These are phyloP conservation scores for Trematocara macrostoma DNA, from an alignment of 2,113 vertebrate genomes.

Conservation along the genomic window DNA sequence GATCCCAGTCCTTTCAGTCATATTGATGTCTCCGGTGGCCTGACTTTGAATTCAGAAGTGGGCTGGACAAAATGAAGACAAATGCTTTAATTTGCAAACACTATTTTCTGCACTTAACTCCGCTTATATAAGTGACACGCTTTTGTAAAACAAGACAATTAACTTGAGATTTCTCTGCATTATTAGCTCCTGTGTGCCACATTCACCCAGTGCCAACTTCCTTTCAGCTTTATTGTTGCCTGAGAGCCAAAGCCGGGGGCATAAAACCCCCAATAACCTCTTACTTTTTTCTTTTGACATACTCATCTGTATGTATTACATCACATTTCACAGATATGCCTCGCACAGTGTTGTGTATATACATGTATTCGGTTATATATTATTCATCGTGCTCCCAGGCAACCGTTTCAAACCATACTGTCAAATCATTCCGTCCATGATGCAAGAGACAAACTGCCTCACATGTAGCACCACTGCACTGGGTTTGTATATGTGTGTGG, in stretches of 20 bases:
- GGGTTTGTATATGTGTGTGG: neutral
- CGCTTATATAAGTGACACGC: neutral
- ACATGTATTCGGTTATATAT: neutral
- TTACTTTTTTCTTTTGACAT: neutral
- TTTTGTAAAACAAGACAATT: neutral
- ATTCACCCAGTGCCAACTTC: neutral
- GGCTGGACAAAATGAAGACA: neutral
- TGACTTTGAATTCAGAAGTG: neutral
- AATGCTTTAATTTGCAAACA: neutral
- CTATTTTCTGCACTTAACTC: neutral
- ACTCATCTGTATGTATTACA: neutral
- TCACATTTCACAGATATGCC: neutral
- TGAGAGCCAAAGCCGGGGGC: neutral
- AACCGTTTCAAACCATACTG: neutral
- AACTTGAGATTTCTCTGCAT: neutral
- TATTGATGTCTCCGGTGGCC: neutral
- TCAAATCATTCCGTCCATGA: neutral
- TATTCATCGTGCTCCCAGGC: neutral
- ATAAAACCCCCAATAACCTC: neutral
- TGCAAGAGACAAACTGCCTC: slow-evolving; percentile 7
- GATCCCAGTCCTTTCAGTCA: neutral
- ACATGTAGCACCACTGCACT: neutral
- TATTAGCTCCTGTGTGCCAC: neutral
- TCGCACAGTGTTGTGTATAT: neutral
- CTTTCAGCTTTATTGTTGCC: neutral